Conservation (phyloP, 2,113 vertebrate genomes). For the Actinemys pallida region DNA sequence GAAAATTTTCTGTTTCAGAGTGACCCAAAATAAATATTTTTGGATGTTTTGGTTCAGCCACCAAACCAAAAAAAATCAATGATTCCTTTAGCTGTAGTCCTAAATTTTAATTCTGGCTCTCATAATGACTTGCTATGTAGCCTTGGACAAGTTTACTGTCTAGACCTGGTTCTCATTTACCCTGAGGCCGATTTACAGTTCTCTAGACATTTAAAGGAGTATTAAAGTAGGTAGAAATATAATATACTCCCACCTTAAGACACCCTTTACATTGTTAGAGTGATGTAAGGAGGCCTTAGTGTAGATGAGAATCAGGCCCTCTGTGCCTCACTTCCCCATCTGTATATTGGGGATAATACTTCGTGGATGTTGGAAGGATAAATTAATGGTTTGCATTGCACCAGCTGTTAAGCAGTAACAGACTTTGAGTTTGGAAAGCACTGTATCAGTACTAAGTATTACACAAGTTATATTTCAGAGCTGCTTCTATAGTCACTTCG, state of each 20-base stretch:
- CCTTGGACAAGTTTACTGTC: not conserved
- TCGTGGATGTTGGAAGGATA: not conserved
- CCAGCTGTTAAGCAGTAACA: accelerated
- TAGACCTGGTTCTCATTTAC: not conserved
- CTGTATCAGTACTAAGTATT: not conserved
- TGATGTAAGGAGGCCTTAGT: not conserved
- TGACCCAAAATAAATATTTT: not conserved
- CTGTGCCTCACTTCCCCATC: not conserved
- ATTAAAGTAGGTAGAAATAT: not conserved
- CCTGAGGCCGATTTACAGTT: accelerated
- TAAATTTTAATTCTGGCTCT: not conserved
- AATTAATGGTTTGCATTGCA: not conserved
- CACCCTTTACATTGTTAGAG: not conserved
- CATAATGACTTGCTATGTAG: not conserved
- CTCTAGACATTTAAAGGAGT: not conserved
- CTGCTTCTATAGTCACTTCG: not conserved
- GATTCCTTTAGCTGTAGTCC: not conserved
- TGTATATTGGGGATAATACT: not conserved
- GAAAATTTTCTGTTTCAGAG: not conserved
- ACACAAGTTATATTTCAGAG: not conserved
- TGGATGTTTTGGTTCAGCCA: not conserved
- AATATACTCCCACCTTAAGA: not conserved
- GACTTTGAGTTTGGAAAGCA: not conserved
- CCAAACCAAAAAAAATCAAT: too few species aligned
- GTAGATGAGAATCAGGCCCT: not conserved